Percentiles rank a stretch among this genome's conserved stretches.
phyloP scores from a whole-genome alignment of 2,113 vertebrate genomes.

The Bubo bubo region DNA sequence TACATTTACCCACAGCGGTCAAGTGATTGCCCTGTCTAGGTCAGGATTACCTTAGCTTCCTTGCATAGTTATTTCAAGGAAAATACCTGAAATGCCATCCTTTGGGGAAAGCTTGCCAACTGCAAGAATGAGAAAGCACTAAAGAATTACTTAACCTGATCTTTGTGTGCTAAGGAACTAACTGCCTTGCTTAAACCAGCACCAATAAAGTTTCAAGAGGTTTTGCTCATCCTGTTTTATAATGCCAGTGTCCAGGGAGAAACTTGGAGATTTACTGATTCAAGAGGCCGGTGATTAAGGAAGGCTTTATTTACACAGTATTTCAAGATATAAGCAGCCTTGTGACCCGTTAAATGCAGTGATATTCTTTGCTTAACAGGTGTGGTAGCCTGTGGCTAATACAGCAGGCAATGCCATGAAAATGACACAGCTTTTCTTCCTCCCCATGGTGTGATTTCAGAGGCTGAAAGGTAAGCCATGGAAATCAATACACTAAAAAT shows the following conservation, averaged over 20 bases:
- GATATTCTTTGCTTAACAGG: neutral
- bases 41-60: neutral
- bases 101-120: neutral
- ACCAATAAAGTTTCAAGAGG: neutral
- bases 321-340: neutral
- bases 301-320: neutral
- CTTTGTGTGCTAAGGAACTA: neutral
- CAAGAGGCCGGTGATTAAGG: neutral
- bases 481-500: neutral
- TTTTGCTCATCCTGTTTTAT: neutral
- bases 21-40: neutral
- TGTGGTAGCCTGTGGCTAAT: neutral
- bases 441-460: neutral
- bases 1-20: accelerated
- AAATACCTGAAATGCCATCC: neutral
- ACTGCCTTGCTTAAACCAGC: neutral
- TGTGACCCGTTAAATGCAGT: neutral
- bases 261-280: neutral
- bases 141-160: neutral
- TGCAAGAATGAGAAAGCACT: neutral
- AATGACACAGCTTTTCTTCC: neutral
- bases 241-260: neutral
- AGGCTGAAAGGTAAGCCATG: neutral
- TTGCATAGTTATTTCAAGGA: neutral
- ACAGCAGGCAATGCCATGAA: neutral